Base-by-base conservation (phyloP, 2,797 vertebrate species). In the Poecilia picta region DNA sequence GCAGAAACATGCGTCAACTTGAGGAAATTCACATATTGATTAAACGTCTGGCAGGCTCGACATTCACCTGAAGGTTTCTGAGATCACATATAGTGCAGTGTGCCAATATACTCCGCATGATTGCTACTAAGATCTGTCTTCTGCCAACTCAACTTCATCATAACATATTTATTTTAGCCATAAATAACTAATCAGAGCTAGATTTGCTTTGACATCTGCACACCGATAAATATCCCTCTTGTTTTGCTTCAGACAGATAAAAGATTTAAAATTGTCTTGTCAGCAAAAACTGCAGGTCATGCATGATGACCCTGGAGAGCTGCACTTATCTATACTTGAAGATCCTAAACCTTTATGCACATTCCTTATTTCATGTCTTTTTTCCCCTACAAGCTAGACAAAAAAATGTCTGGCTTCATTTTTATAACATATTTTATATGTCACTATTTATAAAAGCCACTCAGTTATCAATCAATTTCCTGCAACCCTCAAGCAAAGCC, bases 11-110 rank as follows among this genome's bases (percentile, higher is more conserved):
- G 75, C 82, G 85, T 89, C 11, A 4, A 43, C 47, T 76, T 79
- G 49, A 83, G 77, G 77, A 86, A 77, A 81, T 90, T 79, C 80
- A 90, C 73, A 7, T 89, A 94, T 95, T 89, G 94, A 95, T 93
- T 90, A 89, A 87, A 90, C 83, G 89, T 90, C 88, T 87, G 82
- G 76, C 85, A 3, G 13, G 70, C 75, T 88, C 77, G 57, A 57
- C 31, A 0, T 66, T 75, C 73, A 84, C 75, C 85, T 78, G 41
- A 64, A 72, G 73, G 78, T 64, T 72, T 83, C 85, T 80, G 75
- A 70, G 77, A 81, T 90, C 68, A 41, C 80, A 79, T 70, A 72
- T 12, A 2, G 72, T 77, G 76, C 59, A 77, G 74, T 46, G 45
- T 91, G 86, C 84, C 85, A 89, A 80, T 78, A 25, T 79, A 66